Evolutionary conservation across 2,113 vertebrate genomes (phyloP).

Genomic region (Mobula hypostoma): DNA sequence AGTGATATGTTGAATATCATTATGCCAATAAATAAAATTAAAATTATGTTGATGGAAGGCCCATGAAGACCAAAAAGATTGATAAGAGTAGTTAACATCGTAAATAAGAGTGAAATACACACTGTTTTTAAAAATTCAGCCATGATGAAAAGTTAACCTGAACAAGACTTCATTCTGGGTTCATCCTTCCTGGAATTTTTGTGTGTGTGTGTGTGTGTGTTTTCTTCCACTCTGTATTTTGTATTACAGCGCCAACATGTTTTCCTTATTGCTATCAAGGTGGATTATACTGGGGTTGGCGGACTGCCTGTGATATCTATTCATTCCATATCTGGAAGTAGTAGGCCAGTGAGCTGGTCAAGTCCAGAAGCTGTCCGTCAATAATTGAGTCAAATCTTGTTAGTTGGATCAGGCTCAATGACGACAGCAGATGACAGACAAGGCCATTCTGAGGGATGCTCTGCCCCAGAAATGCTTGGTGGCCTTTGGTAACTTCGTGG

Average conservation of each 20-base stretch:
- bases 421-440: too few species aligned
- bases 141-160: neutral
- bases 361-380: too few species aligned
- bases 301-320: too few species aligned
- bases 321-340: too few species aligned
- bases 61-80: neutral
- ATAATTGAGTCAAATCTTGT: too few species aligned
- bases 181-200: neutral
- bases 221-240: neutral
- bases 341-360: too few species aligned
- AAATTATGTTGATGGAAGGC: neutral
- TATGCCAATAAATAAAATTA: neutral
- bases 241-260: neutral
- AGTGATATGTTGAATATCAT: neutral
- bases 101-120: neutral
- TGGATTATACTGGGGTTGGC: too few species aligned
- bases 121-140: neutral
- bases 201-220: neutral
- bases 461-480: too few species aligned
- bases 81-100: neutral
- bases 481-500: too few species aligned
- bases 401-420: too few species aligned
- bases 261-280: neutral
- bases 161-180: neutral
- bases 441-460: too few species aligned